Base-by-base conservation (phyloP, 1,140 invertebrate genomes). In the Meloidogyne hapla region DNA sequence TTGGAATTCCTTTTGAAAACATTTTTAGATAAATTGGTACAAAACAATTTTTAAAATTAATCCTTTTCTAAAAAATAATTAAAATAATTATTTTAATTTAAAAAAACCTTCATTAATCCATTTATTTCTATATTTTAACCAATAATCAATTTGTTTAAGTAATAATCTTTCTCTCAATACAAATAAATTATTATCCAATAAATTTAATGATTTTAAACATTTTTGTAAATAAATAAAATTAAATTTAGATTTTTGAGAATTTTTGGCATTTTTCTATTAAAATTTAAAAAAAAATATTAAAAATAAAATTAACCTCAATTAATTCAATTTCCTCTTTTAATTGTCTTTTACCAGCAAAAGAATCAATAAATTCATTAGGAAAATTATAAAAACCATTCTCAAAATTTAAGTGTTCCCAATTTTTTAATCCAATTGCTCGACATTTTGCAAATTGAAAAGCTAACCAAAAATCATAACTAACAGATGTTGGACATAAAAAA, bases 391-490 rank as follows among this genome's bases (percentile, higher is more conserved):
- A 23, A 18, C 63, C 77, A 3, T 18, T 56, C 42, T 77, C 75
- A 78, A 77, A 77, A 63, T 77, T 42, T 18, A 77, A 68, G 62
- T 64, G 56, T 23, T 63, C 42, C 28, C 42, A 63, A 62, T 77
- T 71, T 23, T 25, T 38, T 40, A 77, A 13, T 10, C 77, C 77
- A 61, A 66, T 48, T 61, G 77, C 63, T 42, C 64, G 42, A 21
- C 65, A 64, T 18, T 63, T 63, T 18, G 77, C 28, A 21, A 77
- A 77, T 23, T 77, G 38, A 28, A 77, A 28, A 33, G 77, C 76
- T 64, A 76, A 68, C 77, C 77, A 77, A 56, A 77, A 78, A 56
- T 77, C 69, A 28, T 70, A 70, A n/a, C 77, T 40, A 62, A 48
- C 28, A 0, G n/a, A 62, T 9, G 63, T 40, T 5, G 77, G 77